These are phyloP conservation scores for Macaria notata DNA, from an alignment of 2,888 invertebrate genomes.

Conservation along the genomic window DNA sequence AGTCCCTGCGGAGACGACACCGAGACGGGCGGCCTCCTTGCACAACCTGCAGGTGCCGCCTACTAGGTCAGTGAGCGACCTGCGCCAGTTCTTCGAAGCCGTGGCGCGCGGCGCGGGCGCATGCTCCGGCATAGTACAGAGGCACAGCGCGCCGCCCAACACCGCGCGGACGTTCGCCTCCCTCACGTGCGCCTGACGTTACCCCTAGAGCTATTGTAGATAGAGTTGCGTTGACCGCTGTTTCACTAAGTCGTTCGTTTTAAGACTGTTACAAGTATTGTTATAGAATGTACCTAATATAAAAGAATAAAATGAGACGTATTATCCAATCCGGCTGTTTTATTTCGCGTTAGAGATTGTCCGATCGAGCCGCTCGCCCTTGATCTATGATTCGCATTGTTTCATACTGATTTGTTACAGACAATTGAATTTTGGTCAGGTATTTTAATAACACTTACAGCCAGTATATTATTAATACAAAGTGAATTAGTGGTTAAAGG, in stretches of 20 bases:
- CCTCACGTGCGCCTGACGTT: conserved; percentile 66
- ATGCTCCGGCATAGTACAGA: conserved; percentile 51
- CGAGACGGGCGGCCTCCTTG: conserved; percentile 85
- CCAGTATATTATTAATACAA: conserved; percentile 15
- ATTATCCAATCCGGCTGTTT: conserved; percentile 31
- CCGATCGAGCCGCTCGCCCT: conserved; percentile 20
- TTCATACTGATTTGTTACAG: conserved; percentile 32
- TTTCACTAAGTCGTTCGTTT: conserved; percentile 77
- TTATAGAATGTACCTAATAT: conserved; percentile 76
- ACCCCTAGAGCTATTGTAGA: conserved; percentile 57
- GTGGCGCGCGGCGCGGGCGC: conserved; percentile 72
- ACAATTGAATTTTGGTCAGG: conserved; percentile 31
- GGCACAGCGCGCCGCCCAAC: conserved; percentile 64
- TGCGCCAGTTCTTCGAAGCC: conserved; percentile 87
- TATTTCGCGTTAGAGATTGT: conserved; percentile 23
- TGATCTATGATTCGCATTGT: conserved; percentile 37
- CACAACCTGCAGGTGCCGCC: conserved; percentile 84
- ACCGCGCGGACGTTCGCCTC: conserved; percentile 65
- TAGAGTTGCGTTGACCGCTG: conserved; percentile 70
- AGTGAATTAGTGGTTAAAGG: conserved; percentile 48
- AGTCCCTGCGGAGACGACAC: conserved; percentile 63
- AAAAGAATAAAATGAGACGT: conserved; percentile 59
- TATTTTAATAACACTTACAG: conserved; percentile 30
- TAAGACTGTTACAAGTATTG: conserved; percentile 83
- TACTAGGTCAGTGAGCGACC: conserved; percentile 84